These are phyloP conservation scores for Halocaridina rubra DNA, from an alignment of 2,888 invertebrate species.

Conservation along the genomic window DNA sequence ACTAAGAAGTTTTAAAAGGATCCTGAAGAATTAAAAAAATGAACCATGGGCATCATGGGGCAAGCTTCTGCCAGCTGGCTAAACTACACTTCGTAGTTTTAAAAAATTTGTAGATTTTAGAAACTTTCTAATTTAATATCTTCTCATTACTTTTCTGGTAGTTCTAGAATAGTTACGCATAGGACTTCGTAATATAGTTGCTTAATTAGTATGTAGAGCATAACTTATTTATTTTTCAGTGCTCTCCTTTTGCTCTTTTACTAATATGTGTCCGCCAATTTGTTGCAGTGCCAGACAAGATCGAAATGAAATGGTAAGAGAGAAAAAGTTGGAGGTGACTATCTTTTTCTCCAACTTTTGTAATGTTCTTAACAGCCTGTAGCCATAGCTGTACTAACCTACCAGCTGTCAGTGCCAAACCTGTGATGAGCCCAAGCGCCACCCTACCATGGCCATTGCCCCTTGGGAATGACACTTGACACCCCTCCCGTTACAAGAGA, in stretches of 20 bases:
- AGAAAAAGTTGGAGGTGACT: neutral
- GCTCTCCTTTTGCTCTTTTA: neutral
- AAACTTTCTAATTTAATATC: neutral
- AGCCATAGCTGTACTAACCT: constrained; percentile 36
- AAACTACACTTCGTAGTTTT: too few relatives aligned
- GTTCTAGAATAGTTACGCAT: too few relatives aligned
- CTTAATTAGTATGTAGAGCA: constrained; percentile 14
- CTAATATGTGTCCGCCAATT: constrained; percentile 9
- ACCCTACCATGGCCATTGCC: constrained; percentile 17
- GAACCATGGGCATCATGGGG: neutral
- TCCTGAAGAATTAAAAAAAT: neutral
- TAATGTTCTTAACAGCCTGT: constrained; percentile 19
- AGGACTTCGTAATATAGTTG: too few relatives aligned
- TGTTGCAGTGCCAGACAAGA: constrained; percentile 18
- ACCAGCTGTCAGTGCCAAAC: constrained; percentile 28
- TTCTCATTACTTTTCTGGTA: neutral
- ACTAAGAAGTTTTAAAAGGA: too few relatives aligned
- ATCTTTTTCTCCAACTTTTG: constrained; percentile 30
- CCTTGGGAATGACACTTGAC: neutral
- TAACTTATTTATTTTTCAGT: constrained; percentile 18
- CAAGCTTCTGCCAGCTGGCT: constrained; percentile 10
- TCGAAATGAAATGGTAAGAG: constrained; percentile 17
- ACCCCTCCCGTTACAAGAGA: too few relatives aligned
- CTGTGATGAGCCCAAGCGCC: constrained; percentile 27
- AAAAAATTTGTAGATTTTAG: neutral